Conservation (phyloP, 2,888 invertebrate genomes). For the Plebejus argus region DNA sequence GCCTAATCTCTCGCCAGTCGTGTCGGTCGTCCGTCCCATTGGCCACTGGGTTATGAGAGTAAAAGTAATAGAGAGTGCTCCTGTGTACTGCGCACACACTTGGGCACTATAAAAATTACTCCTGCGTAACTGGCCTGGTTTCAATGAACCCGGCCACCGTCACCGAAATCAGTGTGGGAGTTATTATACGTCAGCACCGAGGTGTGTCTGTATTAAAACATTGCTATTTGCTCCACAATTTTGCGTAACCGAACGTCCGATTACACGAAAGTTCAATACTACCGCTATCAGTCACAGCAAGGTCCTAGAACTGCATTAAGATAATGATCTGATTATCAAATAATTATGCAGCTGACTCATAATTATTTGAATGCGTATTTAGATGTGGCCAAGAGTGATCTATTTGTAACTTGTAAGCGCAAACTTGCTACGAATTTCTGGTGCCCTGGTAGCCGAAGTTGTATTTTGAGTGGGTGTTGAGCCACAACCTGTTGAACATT, state of each 20-base stretch:
- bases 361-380: not conserved
- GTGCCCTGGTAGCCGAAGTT: not conserved
- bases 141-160: no score
- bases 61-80: no score
- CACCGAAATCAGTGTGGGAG: no score
- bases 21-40: no score
- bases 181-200: not conserved
- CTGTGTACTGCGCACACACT: no score
- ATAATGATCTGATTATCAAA: not conserved
- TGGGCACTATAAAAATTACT: no score
- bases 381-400: not conserved
- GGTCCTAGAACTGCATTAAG: conserved; percentile 33
- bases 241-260: conserved; percentile 3
- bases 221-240: not conserved
- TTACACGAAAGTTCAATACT: conserved; percentile 32
- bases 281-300: conserved; percentile 35
- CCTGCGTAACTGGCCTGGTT: no score
- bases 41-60: no score
- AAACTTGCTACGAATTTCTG: not conserved
- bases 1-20: no score
- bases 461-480: not conserved
- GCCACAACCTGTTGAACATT: not conserved
- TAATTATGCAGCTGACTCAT: conserved; percentile 1
- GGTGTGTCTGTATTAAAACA: not conserved
- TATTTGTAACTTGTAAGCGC: not conserved